These are phyloP conservation scores for Nylanderia fulva DNA, from an alignment of 1,140 invertebrate species.

Conservation along the genomic window DNA sequence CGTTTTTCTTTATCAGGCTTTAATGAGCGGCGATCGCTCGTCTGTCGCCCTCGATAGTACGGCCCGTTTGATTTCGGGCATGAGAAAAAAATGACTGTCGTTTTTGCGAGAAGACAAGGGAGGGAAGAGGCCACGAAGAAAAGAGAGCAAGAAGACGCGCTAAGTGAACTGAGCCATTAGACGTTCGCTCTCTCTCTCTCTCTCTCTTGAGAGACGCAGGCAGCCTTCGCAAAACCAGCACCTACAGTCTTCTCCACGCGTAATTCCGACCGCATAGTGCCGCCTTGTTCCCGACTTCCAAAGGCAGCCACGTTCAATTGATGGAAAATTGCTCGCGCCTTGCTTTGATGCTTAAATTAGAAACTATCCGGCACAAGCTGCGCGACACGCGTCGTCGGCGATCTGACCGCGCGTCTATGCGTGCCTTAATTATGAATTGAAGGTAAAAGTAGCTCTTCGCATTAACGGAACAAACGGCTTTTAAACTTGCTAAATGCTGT, in stretches of 20 bases:
- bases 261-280: conserved; percentile 73
- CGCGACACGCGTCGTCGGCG: conserved; percentile 44
- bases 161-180: conserved; percentile 77
- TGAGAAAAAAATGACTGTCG: background rate
- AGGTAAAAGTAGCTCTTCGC: conserved; percentile 31
- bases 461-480: conserved; percentile 25
- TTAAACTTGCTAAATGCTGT: background rate
- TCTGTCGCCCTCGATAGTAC: conserved; percentile 1
- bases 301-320: conserved; percentile 76
- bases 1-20: conserved; percentile 44
- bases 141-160: background rate
- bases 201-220: conserved; percentile 73
- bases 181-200: conserved; percentile 76
- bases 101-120: conserved; percentile 53
- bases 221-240: conserved; percentile 36
- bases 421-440: conserved; percentile 48
- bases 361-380: conserved; percentile 62
- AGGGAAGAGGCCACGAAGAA: background rate
- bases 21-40: conserved; percentile 53
- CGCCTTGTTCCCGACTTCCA: conserved; percentile 71
- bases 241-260: conserved; percentile 68
- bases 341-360: conserved; percentile 85
- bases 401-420: conserved; percentile 20
- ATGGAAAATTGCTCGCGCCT: conserved; percentile 79
- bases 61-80: conserved; percentile 15